Conservation (phyloP, 2,797 vertebrate species). For the Taenioides sp. region DNA sequence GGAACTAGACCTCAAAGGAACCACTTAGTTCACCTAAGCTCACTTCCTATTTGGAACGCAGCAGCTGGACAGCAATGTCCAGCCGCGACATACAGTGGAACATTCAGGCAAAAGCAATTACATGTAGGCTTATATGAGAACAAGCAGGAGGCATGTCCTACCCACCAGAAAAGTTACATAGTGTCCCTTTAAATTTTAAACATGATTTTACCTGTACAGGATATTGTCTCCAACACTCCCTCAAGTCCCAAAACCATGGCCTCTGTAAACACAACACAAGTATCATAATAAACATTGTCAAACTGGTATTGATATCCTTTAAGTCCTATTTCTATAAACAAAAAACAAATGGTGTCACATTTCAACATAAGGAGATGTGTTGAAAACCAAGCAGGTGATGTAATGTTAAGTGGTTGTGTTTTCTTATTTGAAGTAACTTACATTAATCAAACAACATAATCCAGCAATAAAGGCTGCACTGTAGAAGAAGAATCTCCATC, state of each 20-base stretch:
- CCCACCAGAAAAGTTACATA: too few species aligned
- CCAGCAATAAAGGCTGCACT: conserved; percentile 80
- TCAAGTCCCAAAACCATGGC: conserved; percentile 89
- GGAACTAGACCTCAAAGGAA: too few species aligned
- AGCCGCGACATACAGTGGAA: too few species aligned
- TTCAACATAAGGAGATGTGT: neutral
- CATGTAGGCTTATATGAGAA: too few species aligned
- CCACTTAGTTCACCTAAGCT: too few species aligned
- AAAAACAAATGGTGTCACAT: neutral
- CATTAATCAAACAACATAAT: conserved; percentile 79
- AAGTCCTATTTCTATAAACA: neutral
- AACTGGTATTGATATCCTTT: neutral
- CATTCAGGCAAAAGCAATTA: too few species aligned
- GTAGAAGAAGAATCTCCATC: conserved; percentile 92
- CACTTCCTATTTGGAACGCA: too few species aligned
- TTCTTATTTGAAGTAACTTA: conserved; percentile 66
- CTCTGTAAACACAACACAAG: conserved; percentile 70
- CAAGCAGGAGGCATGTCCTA: too few species aligned
- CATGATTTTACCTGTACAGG: conserved; percentile 84
- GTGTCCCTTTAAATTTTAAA: neutral
- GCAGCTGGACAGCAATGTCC: too few species aligned
- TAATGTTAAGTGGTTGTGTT: neutral
- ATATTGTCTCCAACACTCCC: conserved; percentile 87
- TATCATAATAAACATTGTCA: neutral
- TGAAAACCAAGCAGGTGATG: neutral